phyloP scores from a whole-genome alignment of 2,888 invertebrate species.

The Eupelmus urozonus region DNA sequence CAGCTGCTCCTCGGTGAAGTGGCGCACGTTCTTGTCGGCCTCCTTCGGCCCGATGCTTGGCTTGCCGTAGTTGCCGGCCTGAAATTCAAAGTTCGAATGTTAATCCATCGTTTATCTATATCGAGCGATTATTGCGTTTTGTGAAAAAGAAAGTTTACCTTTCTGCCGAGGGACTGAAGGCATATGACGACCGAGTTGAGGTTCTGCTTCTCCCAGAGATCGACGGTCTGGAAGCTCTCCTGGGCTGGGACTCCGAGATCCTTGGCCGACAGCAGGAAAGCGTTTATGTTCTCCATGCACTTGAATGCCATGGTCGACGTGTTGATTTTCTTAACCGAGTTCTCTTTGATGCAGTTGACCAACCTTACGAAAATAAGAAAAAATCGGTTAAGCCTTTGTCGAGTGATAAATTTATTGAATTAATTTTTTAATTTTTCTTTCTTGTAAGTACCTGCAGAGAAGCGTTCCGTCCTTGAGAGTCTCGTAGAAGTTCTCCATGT shows the following conservation, averaged over 20 bases:
- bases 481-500: conserved; percentile 96
- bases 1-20: conserved; percentile 96
- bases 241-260: conserved; percentile 94
- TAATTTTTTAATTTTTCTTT: background rate
- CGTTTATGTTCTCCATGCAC: conserved; percentile 99
- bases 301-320: conserved; percentile 94
- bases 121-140: no score
- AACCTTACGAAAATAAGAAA: conserved; percentile 80
- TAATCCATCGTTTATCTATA: background rate
- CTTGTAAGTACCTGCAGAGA: conserved; percentile 96
- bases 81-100: conserved; percentile 64
- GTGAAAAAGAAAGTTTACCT: conserved; percentile 80
- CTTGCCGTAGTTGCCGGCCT: conserved; percentile 90
- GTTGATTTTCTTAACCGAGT: conserved; percentile 94
- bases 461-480: conserved; percentile 93
- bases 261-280: conserved; percentile 90
- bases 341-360: conserved; percentile 91
- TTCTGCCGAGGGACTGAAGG: conserved; percentile 95
- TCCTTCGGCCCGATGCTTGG: conserved; percentile 97
- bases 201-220: conserved; percentile 97
- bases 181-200: conserved; percentile 97
- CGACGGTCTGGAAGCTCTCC: conserved; percentile 98
- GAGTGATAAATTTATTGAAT: no score
- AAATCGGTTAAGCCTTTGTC: no score
- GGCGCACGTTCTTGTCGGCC: conserved; percentile 94